These are phyloP conservation scores for Leptopterna dolabrata DNA, from an alignment of 2,888 invertebrate species.

Conservation along the genomic window DNA sequence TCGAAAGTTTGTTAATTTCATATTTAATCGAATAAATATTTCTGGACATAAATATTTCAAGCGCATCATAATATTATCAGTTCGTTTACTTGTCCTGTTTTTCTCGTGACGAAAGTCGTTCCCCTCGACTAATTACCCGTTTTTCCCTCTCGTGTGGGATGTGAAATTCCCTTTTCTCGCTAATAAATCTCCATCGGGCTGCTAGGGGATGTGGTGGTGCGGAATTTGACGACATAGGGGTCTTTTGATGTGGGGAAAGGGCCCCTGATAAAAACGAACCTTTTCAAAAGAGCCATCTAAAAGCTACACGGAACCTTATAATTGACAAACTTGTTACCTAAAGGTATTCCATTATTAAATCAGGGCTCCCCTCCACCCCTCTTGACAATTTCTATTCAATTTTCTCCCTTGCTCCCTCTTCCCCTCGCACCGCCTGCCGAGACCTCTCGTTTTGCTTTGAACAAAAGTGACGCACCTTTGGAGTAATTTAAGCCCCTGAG, in stretches of 20 bases:
- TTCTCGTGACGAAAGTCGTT: neutral
- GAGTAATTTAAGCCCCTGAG: neutral
- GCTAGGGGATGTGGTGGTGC: neutral
- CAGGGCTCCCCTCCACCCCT: conserved; percentile 9
- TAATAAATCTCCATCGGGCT: neutral
- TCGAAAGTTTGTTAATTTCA: too few relatives aligned
- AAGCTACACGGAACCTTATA: neutral
- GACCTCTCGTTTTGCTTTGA: neutral
- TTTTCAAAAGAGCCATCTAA: neutral
- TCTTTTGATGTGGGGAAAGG: conserved; percentile 3
- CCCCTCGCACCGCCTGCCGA: neutral
- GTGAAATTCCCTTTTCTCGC: neutral
- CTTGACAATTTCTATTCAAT: conserved; percentile 11
- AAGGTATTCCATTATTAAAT: conserved; percentile 11
- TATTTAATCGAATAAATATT: too few relatives aligned
- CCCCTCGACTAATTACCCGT: neutral
- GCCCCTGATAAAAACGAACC: neutral
- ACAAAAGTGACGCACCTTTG: neutral
- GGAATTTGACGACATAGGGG: neutral
- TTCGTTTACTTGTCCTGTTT: too few relatives aligned
- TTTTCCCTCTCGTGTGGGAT: neutral
- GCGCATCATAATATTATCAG: too few relatives aligned
- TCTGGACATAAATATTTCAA: too few relatives aligned
- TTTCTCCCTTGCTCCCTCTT: neutral
- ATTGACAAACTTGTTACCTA: conserved; percentile 7